Percentiles rank a stretch among this genome's conserved stretches.
These are phyloP conservation scores for Ditula angustiorana DNA, from an alignment of 2,888 invertebrate species.

Conservation along the genomic window DNA sequence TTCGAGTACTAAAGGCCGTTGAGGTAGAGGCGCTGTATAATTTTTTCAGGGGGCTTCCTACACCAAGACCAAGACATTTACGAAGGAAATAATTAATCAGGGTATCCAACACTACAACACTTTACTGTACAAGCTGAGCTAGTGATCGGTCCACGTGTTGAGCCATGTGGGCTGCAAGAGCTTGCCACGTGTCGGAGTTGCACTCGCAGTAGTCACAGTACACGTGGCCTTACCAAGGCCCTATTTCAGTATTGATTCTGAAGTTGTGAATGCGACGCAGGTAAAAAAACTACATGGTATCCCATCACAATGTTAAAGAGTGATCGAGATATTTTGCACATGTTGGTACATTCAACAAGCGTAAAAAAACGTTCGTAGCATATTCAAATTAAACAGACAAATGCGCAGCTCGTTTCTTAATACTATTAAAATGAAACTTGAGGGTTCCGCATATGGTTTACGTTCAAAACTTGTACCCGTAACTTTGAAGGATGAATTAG, in stretches of 20 bases:
- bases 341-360: not conserved
- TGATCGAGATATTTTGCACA: not conserved
- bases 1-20: not conserved
- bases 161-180: not conserved
- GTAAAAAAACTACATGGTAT: not conserved
- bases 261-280: not conserved
- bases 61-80: too few relatives aligned
- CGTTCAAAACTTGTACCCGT: constrained; percentile 30
- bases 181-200: not conserved
- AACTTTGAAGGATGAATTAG: constrained; percentile 36
- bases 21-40: too few relatives aligned
- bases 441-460: constrained; percentile 25
- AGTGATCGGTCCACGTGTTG: not conserved
- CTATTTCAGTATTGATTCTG: not conserved
- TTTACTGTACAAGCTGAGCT: too few relatives aligned
- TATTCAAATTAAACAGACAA: not conserved
- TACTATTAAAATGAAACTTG: constrained; percentile 27
- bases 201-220: not conserved
- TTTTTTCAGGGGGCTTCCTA: too few relatives aligned
- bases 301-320: not conserved
- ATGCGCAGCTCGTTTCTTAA: constrained; percentile 11
- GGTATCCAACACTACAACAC: not conserved
- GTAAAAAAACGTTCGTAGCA: not conserved
- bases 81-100: too few relatives aligned
- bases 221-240: not conserved